Base-by-base conservation (phyloP, 2,797 vertebrate species). In the Tangara arthus region DNA sequence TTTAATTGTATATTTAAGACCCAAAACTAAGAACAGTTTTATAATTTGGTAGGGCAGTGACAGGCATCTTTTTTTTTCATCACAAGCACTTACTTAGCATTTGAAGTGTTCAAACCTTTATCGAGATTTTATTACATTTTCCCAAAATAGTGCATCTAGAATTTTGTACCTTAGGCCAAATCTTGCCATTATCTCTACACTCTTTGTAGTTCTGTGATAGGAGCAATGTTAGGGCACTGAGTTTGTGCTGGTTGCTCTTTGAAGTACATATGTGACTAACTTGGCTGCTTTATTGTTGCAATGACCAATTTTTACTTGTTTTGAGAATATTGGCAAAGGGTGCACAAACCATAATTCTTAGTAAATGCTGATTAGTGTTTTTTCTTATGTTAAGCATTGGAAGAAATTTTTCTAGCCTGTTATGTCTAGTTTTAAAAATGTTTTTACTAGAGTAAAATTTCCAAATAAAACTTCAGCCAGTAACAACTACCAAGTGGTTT, bases 391-490 rank as follows among this genome's bases (percentile, higher is more conserved):
- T 71, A 78, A 73, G 12, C n/a, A 47, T 41, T 52, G 71, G 42
- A 61, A 95, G 70, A 94, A 66, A 52, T 65, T 88, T 89, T 89
- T 92, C 52, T 63, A 92, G 37, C 59, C 34, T 71, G 71, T 97
- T 92, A 81, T 88, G 32, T 95, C 80, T 97, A 71, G 84, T 93
- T 96, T 97, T 96, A 84, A 83, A 96, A 94, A 96, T 96, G 76
- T 87, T 93, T 97, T 97, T 97, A 96, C 70, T 96, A 27, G 22
- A 94, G 91, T 93, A 95, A 96, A 95, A 98, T 90, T 97, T 89
- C 66, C 22, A 92, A 95, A 72, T 95, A 90, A 84, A 65, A 53
- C 34, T 75, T 68, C 32, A 49, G 42, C 30, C 88, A 34, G 6
- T 41, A n/a, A 60, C 9, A 75, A 23, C 14, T 14, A 28, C 20